phyloP scores from a whole-genome alignment of 2,888 invertebrate genomes.

The Cheilosia grossa region DNA sequence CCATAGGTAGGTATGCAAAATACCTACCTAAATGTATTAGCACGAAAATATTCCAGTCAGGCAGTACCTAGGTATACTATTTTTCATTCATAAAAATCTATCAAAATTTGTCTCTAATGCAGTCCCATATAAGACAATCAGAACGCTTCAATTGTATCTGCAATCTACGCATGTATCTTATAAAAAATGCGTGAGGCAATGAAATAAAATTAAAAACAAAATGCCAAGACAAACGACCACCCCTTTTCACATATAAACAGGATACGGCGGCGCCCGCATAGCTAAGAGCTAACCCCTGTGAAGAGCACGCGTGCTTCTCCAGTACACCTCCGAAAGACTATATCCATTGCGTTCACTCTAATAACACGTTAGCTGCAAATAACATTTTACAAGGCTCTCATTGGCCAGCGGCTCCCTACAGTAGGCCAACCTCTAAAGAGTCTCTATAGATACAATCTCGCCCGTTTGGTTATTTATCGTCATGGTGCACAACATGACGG shows the following conservation, averaged over 20 bases:
- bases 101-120: constrained; percentile 38
- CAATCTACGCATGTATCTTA: constrained; percentile 65
- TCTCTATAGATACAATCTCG: constrained; percentile 70
- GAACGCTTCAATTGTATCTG: constrained; percentile 49
- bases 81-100: constrained; percentile 66
- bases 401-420: constrained; percentile 49
- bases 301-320: constrained; percentile 69
- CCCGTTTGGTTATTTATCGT: constrained; percentile 68
- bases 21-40: neutral
- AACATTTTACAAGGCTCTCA: constrained; percentile 67
- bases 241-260: constrained; percentile 56
- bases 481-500: constrained; percentile 73
- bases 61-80: neutral
- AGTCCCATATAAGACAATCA: constrained; percentile 42
- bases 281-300: constrained; percentile 61
- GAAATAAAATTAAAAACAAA: constrained; percentile 27
- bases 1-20: too few species aligned
- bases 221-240: constrained; percentile 40
- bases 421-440: constrained; percentile 63
- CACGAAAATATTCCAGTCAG: too few species aligned
- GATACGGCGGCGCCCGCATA: constrained; percentile 60
- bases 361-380: constrained; percentile 57
- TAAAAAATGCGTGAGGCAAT: constrained; percentile 56
- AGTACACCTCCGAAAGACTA: constrained; percentile 49
- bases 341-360: constrained; percentile 69